Percentiles rank a stretch among this genome's conserved stretches.
These are phyloP conservation scores for Taxidea taxus DNA, from an alignment of 2,113 vertebrate species.

Conservation along the genomic window DNA sequence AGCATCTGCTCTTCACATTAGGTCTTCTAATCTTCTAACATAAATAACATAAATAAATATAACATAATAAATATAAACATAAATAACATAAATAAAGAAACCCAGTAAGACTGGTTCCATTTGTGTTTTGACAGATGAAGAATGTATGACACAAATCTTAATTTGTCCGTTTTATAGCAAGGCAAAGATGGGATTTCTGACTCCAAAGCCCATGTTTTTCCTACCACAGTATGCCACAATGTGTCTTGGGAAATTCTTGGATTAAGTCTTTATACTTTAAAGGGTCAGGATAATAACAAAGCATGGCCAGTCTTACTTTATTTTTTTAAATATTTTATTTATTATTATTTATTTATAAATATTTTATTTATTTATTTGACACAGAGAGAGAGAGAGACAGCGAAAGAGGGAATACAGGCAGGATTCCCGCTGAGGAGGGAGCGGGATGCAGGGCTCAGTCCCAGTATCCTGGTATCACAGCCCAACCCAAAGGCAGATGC, in stretches of 20 bases:
- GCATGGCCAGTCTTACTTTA: neutral
- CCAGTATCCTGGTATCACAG: no score
- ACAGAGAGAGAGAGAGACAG: no score
- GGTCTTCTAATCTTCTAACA: neutral
- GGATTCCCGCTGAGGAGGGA: no score
- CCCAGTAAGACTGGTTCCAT: neutral
- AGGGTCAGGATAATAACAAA: constrained; percentile 7
- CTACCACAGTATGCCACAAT: neutral
- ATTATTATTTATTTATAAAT: no score
- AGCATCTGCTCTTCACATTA: neutral
- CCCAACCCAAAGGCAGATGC: no score
- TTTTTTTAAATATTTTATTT: no score
- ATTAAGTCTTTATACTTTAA: constrained; percentile 3
- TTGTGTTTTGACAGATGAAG: constrained; percentile 13
- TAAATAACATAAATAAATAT: no score
- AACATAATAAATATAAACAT: no score
- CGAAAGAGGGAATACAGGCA: no score
- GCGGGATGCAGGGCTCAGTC: fast-evolving
- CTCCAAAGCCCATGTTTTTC: neutral
- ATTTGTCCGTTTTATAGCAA: neutral
- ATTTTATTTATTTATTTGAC: no score
- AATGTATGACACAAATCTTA: neutral
- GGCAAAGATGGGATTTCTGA: neutral
- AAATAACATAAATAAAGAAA: no score
- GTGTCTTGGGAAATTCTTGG: constrained; percentile 13